Evolutionary conservation across 2,113 vertebrate genomes (phyloP), one percentile per base, ranked within the genome.

Genomic region (Cottus gobio): DNA sequence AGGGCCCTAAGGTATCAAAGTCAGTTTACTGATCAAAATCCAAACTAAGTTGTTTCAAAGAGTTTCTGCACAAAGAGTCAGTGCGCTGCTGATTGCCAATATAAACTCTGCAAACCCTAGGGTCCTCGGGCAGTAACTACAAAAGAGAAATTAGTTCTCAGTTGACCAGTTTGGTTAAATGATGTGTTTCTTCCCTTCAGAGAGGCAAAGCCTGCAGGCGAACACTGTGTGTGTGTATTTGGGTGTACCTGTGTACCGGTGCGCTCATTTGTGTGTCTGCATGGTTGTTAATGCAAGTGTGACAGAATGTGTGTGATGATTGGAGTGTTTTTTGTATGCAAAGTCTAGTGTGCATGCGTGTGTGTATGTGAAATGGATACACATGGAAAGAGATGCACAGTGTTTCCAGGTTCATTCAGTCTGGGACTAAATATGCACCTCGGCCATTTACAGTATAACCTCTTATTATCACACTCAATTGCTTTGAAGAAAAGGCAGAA

Each of bases 101-200:
- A 91, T 88, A 92, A 89, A 92, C 86, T 89, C 85, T 85, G 84
- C 78, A 86, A 86, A 86, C 88, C 87, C 86, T 68, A 20, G 62
- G 77, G 89, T 90, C 91, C 90, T 90, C 86, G 80, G 91, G 92
- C 93, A 87, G 86, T 91, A 90, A 92, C 90, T 92, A 92, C 91
- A 92, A 92, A 92, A 88, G 87, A 92, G 88, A 93, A 92, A 93
- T 93, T 92, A 93, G 88, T 94, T 94, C 89, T 91, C 91, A 93
- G 85, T 91, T 92, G 92, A 93, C 93, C 90, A 93, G 92, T 92
- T 91, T 91, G 90, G 93, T 93, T 94, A 93, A 93, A 94, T 94
- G 89, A 93, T 93, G 91, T 93, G 90, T 94, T 94, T 92, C 91
- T 88, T 90, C 79, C 90, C 72, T 90, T 91, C 90, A 92, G 79